Evolutionary conservation across 2,888 invertebrate genomes (phyloP), one percentile per base, ranked within the genome.

Genomic region (Helobdella robusta): DNA sequence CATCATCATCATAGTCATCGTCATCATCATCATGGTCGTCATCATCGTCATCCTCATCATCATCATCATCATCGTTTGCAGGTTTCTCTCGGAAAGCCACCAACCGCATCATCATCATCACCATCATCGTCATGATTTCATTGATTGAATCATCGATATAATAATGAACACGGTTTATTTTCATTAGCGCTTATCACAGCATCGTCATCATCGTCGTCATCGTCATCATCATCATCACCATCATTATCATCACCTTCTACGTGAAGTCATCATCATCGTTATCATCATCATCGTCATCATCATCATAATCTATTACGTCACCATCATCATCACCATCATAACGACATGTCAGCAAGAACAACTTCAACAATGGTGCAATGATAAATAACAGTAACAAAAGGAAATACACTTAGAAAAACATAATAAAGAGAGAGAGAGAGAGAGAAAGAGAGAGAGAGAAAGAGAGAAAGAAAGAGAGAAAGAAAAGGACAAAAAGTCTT

Each of bases 201-300:
- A 62, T 52, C 62, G 56, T 52, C 62, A 62, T 52, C 62, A 62
- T 52, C 62, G 56, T 52, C 50, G 28, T 52, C 62, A 56, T 52
- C 62, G 28, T 52, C 62, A 62, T 62, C 62, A 62, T 62, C 62
- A 62, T 62, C 62, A 62, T 62, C 62, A 62, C 56, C 62, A 62
- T 62, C 62, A 62, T 62, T 25, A 62, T 62, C 62, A 56, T 62
- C 46, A 46, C 25, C 60, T 20, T 46, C 60, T 20, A 52, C 60
- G 48, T 60, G 18, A 60, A 20, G 48, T 50, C 60, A 60, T 50
- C 36, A 30, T 63, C 63, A 60, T 61, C 63, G n/a, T 63, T 25
- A 63, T 63, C 63, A 58, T 58, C 58, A 23, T 15, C 58, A 20
- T 30, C 30, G 6, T 32, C 58, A 25, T 30, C 8, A 11, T 20